A percentile compares a stretch with the other conserved stretches of the same genome.
phyloP scores from a whole-genome alignment of 2,888 invertebrate species.

The Bellardia bayeri region DNA sequence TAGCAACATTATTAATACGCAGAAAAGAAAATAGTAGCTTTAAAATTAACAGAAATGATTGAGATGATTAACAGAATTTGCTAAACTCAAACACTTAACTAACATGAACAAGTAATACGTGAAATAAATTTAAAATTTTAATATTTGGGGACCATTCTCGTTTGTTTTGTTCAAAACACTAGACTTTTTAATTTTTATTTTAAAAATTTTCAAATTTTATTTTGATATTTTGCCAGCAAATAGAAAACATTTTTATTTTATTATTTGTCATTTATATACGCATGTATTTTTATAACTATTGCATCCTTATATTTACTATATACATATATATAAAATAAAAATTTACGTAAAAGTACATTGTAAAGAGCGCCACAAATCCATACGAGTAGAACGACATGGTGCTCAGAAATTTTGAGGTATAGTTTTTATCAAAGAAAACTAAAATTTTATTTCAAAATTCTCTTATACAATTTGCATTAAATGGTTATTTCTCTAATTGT shows the following conservation, averaged over 20 bases:
- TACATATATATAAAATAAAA: background rate
- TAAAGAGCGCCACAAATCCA: background rate
- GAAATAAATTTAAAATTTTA: too few species aligned
- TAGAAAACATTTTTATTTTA: background rate
- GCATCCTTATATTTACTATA: conserved; percentile 19
- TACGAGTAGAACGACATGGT: conserved; percentile 37
- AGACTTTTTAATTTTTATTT: background rate
- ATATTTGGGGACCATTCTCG: too few species aligned
- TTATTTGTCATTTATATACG: background rate
- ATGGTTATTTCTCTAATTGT: background rate
- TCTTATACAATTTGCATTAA: background rate
- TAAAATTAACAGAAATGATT: too few species aligned
- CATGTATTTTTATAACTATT: conserved; percentile 29
- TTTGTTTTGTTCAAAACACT: background rate
- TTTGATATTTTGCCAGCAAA: conserved; percentile 51
- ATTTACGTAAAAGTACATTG: background rate
- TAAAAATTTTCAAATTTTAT: conserved; percentile 11
- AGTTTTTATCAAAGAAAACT: background rate
- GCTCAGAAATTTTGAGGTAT: conserved; percentile 47
- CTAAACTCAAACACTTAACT: too few species aligned
- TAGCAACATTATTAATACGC: too few species aligned
- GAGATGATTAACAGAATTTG: too few species aligned
- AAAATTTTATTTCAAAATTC: conserved; percentile 13
- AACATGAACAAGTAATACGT: too few species aligned
- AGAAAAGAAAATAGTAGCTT: too few species aligned